A percentile compares a stretch with the other conserved stretches of the same genome.
Evolutionary conservation across 92 coral and sea anemone genomes (phyloP).

Genomic region (Porites evermanni): DNA sequence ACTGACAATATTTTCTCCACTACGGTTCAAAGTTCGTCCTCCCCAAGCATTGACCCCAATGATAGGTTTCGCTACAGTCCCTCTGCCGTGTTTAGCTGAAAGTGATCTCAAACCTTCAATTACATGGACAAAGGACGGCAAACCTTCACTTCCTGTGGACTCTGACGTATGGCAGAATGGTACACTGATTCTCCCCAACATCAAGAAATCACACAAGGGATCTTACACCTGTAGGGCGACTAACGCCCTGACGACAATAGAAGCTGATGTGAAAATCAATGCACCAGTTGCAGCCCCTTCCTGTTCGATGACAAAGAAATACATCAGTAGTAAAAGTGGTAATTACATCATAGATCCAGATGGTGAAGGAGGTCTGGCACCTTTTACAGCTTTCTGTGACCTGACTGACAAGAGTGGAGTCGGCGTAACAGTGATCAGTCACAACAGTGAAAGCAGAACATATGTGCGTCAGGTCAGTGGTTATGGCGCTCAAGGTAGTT

Average conservation of each 20-base stretch:
- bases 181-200: slow-evolving; percentile 29
- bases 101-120: slow-evolving; percentile 34
- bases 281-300: background rate
- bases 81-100: slow-evolving; percentile 35
- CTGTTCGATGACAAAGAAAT: slow-evolving; percentile 18
- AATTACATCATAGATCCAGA: slow-evolving; percentile 34
- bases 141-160: slow-evolving; percentile 14
- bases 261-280: slow-evolving; percentile 32
- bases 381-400: slow-evolving; percentile 49
- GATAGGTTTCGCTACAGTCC: background rate
- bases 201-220: slow-evolving; percentile 8
- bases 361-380: slow-evolving; percentile 20
- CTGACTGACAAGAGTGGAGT: slow-evolving; percentile 57
- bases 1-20: slow-evolving; percentile 6
- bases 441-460: slow-evolving; percentile 55
- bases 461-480: background rate
- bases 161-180: slow-evolving; percentile 34
- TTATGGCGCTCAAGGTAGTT: background rate
- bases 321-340: slow-evolving; percentile 15
- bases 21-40: slow-evolving; percentile 35
- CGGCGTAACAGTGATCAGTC: slow-evolving; percentile 65
- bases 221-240: slow-evolving; percentile 58
- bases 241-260: slow-evolving; percentile 42
- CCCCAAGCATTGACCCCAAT: background rate
- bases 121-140: slow-evolving; percentile 39